phyloP scores from a whole-genome alignment of 2,113 vertebrate genomes.

The Colinus virginianus region DNA sequence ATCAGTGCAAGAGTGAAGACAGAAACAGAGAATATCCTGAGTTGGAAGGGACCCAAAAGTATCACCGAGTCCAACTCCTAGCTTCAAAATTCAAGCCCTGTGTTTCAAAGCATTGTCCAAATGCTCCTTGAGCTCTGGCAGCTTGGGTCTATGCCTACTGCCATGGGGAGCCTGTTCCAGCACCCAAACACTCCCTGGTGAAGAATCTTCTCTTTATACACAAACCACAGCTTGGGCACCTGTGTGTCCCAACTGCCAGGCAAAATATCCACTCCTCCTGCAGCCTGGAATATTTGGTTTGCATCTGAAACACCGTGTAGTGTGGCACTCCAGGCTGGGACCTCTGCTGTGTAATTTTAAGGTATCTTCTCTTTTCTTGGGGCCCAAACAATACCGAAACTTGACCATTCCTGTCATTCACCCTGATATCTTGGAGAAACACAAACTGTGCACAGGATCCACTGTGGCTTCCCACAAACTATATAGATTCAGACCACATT shows the following conservation, averaged over 20 bases:
- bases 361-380: background rate
- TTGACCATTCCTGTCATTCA: rapidly evolving
- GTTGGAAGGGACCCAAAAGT: background rate
- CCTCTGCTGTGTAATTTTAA: background rate
- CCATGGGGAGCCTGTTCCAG: background rate
- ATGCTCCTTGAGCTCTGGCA: background rate
- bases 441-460: background rate
- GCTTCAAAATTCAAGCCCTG: background rate
- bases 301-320: background rate
- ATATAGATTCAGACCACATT: rapidly evolving
- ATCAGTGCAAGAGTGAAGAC: rapidly evolving
- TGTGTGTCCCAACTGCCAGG: rapidly evolving
- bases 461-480: background rate
- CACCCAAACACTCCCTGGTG: background rate
- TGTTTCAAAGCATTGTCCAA: background rate
- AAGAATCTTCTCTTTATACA: background rate
- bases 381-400: background rate
- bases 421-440: background rate
- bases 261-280: background rate
- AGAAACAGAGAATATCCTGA: background rate
- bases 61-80: background rate
- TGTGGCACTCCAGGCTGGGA: rapidly evolving
- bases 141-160: background rate
- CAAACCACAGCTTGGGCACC: background rate
- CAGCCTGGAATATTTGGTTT: background rate